These are phyloP conservation scores for Cataglyphis albicans DNA, from an alignment of 2,888 invertebrate genomes.

Conservation along the genomic window DNA sequence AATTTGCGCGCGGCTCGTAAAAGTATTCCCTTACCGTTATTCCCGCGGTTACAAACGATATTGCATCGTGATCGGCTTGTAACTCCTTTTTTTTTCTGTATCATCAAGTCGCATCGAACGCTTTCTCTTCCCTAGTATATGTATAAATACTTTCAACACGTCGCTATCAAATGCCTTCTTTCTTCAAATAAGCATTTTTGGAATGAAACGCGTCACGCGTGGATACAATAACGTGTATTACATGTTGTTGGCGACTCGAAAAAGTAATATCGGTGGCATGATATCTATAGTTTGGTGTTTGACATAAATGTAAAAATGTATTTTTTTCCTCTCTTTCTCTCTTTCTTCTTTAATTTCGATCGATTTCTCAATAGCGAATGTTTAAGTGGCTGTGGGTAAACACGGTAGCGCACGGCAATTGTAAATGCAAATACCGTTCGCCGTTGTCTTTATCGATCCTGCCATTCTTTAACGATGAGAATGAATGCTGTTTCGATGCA, in stretches of 20 bases:
- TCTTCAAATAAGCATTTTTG: slow-evolving; percentile 19
- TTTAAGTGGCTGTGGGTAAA: slow-evolving; percentile 6
- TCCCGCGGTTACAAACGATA: slow-evolving; percentile 24
- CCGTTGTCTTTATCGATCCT: slow-evolving; percentile 38
- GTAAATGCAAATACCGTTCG: slow-evolving; percentile 29
- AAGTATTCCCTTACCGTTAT: slow-evolving; percentile 44
- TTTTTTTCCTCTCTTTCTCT: neutral
- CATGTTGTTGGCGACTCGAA: slow-evolving; percentile 5
- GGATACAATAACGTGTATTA: slow-evolving; percentile 19
- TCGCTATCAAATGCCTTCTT: slow-evolving; percentile 4
- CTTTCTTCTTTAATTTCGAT: slow-evolving; percentile 2
- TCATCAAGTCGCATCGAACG: slow-evolving; percentile 6
- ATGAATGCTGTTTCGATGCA: slow-evolving; percentile 21
- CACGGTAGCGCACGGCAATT: slow-evolving; percentile 32
- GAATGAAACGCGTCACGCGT: neutral
- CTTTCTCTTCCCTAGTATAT: slow-evolving; percentile 28
- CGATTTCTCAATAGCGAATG: slow-evolving; percentile 8
- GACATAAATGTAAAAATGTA: slow-evolving; percentile 8
- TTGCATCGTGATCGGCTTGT: slow-evolving; percentile 33
- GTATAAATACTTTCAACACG: neutral
- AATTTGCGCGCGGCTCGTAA: slow-evolving; percentile 22
- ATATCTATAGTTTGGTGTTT: slow-evolving; percentile 1
- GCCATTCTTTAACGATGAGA: slow-evolving; percentile 44
- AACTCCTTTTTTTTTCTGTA: neutral
- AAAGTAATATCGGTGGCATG: neutral